phyloP scores from a whole-genome alignment of 2,797 vertebrate species.

The Cossypha polioptera region DNA sequence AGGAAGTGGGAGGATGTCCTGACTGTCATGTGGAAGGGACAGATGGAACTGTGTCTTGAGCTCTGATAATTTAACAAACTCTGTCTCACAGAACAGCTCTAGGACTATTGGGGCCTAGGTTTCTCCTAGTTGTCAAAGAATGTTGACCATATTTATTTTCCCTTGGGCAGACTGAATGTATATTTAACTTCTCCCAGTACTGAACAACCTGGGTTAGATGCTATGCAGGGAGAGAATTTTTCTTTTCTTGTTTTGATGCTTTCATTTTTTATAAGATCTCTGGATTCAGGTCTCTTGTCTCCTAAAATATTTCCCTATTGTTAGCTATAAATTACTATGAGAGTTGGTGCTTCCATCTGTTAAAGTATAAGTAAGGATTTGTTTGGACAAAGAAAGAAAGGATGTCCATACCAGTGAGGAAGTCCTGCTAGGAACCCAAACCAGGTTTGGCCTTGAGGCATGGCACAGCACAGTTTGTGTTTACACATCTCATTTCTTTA shows the following conservation, averaged over 20 bases:
- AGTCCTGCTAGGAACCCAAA: background rate
- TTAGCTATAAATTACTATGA: background rate
- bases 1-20: background rate
- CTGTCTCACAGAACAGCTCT: background rate
- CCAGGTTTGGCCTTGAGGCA: background rate
- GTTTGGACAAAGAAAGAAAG: background rate
- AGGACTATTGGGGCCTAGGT: background rate
- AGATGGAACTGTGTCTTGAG: background rate
- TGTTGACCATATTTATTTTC: background rate
- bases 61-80: background rate
- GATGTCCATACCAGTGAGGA: background rate
- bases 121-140: background rate
- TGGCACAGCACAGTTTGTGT: background rate
- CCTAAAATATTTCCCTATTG: background rate
- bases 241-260: background rate
- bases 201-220: background rate
- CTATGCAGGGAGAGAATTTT: background rate
- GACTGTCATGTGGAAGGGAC: background rate
- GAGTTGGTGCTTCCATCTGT: background rate
- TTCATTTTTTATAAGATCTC: background rate
- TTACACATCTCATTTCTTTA: background rate
- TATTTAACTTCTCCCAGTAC: background rate
- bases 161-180: background rate
- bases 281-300: background rate
- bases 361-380: background rate